Base-by-base conservation (phyloP, 2,888 invertebrate species). In the Fragum fragum region DNA sequence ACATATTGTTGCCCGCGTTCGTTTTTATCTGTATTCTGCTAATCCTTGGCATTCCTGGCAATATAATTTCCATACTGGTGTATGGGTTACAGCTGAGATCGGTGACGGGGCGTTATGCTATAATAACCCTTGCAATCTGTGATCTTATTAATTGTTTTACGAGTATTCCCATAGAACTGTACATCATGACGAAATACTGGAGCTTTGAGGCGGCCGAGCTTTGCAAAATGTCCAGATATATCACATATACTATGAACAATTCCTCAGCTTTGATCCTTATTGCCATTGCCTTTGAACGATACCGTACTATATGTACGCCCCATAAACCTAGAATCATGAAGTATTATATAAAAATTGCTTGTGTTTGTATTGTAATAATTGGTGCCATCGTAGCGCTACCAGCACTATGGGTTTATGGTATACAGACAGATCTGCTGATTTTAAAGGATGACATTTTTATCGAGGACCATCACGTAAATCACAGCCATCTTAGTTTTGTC, bases 201-300 rank as follows among this genome's bases (percentile, higher is more conserved):
- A 77, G 61, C 1, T 85, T 85, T 69, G 74, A 75, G 14, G 59
- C 81, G 42, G 77, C 79, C 18, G 53, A 63, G 16, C 42, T 88
- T 16, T 89, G 89, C 52, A 87, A 88, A 71, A 73, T 87, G 61
- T 84, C 85, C 3, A 69, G 89, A 3, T 87, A 86, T 71, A 57
- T 86, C 3, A 85, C 89, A 0, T 89, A 87, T 59, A 69, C 80
- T 59, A 86, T 87, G 83, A 89, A 89, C 79, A 88, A 88, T 72
- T 73, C 85, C 14, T 87, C 89, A 0, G 86, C 85, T 26, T 71
- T 89, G 18, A 88, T 83, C 11, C 72, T 89, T 7, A 73, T 89
- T 0, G 86, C 83, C 0, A 89, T 89, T 28, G 87, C 87, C 1
- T 71, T 87, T 28, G 89, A 89, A 42, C 70, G 89, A 42, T 85